phyloP scores from a whole-genome alignment of 2,113 vertebrate species.

The Acrocephalus arundinaceus region DNA sequence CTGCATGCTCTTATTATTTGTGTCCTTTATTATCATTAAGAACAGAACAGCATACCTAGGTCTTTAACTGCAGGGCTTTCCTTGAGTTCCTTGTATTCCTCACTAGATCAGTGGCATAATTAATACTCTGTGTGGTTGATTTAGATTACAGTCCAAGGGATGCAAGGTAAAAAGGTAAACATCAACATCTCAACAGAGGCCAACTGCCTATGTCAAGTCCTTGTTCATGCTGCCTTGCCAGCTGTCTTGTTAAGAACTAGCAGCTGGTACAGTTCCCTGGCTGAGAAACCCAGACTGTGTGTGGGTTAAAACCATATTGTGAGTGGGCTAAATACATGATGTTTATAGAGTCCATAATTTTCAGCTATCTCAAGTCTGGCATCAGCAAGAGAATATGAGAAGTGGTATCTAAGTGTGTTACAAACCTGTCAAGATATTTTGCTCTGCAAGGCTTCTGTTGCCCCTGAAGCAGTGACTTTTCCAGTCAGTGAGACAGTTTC shows the following conservation, averaged over 20 bases:
- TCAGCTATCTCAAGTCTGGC: conserved; percentile 15
- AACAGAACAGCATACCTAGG: neutral
- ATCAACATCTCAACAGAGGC: neutral
- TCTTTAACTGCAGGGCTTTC: neutral
- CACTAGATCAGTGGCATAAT: neutral
- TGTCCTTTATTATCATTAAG: neutral
- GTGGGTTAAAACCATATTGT: conserved; percentile 35
- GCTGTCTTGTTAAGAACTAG: neutral
- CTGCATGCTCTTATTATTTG: neutral
- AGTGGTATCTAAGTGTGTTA: neutral
- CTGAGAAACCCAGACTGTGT: conserved; percentile 17
- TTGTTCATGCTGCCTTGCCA: neutral
- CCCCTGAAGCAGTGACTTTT: neutral
- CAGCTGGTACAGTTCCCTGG: neutral
- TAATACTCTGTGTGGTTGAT: neutral
- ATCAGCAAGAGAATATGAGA: neutral
- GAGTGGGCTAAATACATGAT: conserved; percentile 1
- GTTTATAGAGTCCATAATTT: neutral
- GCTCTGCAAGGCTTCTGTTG: neutral
- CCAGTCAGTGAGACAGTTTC: neutral
- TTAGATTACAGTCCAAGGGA: neutral
- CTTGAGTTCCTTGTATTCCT: neutral
- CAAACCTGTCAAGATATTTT: neutral
- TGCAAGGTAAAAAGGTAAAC: neutral
- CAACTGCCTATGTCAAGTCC: rapidly evolving